Percentiles rank a stretch among this genome's conserved stretches.
These are phyloP conservation scores for Amphipyra berbera DNA, from an alignment of 2,888 invertebrate genomes.

Conservation along the genomic window DNA sequence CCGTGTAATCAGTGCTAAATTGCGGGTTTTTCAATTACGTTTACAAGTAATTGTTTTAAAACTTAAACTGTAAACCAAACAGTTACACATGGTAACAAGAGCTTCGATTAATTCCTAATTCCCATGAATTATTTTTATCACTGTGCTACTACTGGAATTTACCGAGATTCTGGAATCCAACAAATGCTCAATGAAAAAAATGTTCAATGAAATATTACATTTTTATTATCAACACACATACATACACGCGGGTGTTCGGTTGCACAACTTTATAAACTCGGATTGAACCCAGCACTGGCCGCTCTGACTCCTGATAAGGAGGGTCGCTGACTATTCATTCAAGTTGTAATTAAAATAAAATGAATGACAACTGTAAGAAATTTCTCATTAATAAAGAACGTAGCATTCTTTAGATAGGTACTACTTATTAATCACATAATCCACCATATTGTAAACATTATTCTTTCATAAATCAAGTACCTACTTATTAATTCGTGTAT, in stretches of 20 bases:
- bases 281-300: slow-evolving; percentile 63
- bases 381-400: slow-evolving; percentile 32
- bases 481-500: slow-evolving; percentile 1
- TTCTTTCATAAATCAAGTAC: slow-evolving; percentile 13
- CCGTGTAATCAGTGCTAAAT: slow-evolving; percentile 2
- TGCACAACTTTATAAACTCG: slow-evolving; percentile 63
- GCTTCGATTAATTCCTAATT: slow-evolving; percentile 7
- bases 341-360: slow-evolving; percentile 77
- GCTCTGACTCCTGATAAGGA: slow-evolving; percentile 72
- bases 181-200: slow-evolving; percentile 45
- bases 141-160: slow-evolving; percentile 10
- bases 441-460: slow-evolving; percentile 3
- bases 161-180: slow-evolving; percentile 12
- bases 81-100: slow-evolving; percentile 9
- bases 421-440: slow-evolving; percentile 7
- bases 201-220: slow-evolving; percentile 57
- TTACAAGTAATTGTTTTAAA: no score
- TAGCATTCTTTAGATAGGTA: slow-evolving; percentile 19
- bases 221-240: slow-evolving; percentile 50
- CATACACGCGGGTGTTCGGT: slow-evolving; percentile 34
- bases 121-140: slow-evolving; percentile 22
- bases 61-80: background rate
- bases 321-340: slow-evolving; percentile 79
- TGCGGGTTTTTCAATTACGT: background rate
- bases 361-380: slow-evolving; percentile 69